These are phyloP conservation scores for Drosophila varians DNA, from an alignment of 1,140 invertebrate genomes.

Conservation along the genomic window DNA sequence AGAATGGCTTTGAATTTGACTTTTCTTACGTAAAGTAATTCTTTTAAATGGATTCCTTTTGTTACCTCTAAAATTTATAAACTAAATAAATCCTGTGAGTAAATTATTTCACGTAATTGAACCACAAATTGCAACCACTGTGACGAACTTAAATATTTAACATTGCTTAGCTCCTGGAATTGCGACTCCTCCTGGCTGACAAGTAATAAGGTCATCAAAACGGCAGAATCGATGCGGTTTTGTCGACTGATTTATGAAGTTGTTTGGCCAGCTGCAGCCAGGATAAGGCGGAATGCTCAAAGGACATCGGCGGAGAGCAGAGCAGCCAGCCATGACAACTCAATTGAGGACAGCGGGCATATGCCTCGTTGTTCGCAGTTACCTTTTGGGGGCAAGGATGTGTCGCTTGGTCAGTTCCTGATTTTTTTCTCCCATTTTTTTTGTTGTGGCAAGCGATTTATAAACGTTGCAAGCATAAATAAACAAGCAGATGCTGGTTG, in stretches of 20 bases:
- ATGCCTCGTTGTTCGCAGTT: constrained; percentile 56
- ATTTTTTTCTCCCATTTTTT: constrained; percentile 40
- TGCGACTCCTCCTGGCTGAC: constrained; percentile 27
- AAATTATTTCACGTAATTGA: too few relatives aligned
- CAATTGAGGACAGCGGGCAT: constrained; percentile 73
- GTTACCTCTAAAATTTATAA: too few relatives aligned
- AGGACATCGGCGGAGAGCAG: not conserved
- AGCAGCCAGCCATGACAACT: constrained; percentile 57
- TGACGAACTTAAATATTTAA: constrained; percentile 64
- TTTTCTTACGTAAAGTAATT: not conserved
- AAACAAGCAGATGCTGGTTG: constrained; percentile 68
- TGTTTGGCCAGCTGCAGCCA: constrained; percentile 35
- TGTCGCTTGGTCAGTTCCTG: constrained; percentile 49
- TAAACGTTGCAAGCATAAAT: constrained; percentile 81
- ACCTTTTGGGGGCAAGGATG: constrained; percentile 48
- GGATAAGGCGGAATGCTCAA: constrained; percentile 3
- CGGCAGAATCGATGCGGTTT: constrained; percentile 59
- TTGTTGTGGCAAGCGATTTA: constrained; percentile 68
- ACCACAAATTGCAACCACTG: constrained; percentile 20
- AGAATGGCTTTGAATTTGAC: too few relatives aligned
- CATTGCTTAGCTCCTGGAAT: constrained; percentile 30
- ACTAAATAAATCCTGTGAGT: too few relatives aligned
- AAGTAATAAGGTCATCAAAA: constrained; percentile 76
- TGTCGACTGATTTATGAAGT: constrained; percentile 72
- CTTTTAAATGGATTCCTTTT: too few relatives aligned